Evolutionary conservation across 2,797 vertebrate species (phyloP).

Genomic region (Tolypeutes matacus): DNA sequence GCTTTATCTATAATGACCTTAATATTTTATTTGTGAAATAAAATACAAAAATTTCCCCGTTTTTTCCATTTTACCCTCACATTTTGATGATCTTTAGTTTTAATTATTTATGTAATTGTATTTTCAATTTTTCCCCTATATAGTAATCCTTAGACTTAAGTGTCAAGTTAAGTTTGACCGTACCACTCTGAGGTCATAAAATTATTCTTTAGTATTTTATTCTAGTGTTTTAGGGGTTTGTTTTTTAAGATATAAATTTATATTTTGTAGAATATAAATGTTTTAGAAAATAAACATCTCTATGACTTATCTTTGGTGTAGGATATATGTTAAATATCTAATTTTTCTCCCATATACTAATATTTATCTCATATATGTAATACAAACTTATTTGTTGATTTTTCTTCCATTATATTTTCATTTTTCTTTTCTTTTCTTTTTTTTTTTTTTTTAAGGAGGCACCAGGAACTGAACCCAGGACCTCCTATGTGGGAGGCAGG

Average conservation of each 20-base stretch:
- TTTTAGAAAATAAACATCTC: neutral
- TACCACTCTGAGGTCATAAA: neutral
- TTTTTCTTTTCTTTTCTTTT: neutral
- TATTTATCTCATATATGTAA: neutral
- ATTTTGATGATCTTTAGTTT: neutral
- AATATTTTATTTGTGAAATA: neutral
- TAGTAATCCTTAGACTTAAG: neutral
- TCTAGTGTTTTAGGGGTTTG: neutral
- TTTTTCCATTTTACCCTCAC: neutral
- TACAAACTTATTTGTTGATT: neutral
- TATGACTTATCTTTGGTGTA: conserved; percentile 4
- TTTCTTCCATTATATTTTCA: neutral
- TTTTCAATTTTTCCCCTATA: neutral
- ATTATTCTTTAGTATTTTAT: conserved; percentile 27
- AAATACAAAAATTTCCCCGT: neutral
- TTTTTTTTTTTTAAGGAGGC: too few species aligned
- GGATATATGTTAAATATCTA: neutral
- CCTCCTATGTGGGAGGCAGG: too few species aligned
- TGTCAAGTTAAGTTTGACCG: neutral
- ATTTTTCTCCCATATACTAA: neutral
- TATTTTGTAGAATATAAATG: neutral
- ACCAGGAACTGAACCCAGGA: too few species aligned
- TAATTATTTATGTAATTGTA: neutral
- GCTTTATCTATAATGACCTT: neutral
- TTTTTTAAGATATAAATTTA: neutral